phyloP scores from a whole-genome alignment of 2,113 vertebrate genomes.

The Rostratula benghalensis region DNA sequence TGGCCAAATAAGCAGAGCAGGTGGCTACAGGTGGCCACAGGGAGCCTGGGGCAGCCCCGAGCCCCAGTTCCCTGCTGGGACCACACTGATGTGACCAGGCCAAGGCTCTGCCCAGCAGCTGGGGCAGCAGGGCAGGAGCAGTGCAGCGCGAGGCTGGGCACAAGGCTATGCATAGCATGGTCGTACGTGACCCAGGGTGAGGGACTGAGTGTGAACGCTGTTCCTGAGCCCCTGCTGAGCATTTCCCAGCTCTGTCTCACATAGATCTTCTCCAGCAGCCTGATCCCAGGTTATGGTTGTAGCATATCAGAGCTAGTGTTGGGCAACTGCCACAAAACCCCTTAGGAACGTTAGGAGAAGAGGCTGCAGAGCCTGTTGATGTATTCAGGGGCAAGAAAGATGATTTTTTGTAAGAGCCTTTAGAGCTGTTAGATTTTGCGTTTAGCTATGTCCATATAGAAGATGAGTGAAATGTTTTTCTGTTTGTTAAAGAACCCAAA shows the following conservation, averaged over 20 bases:
- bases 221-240: neutral
- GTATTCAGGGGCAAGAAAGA: neutral
- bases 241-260: neutral
- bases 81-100: accelerated
- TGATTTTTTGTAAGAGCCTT: neutral
- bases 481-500: neutral
- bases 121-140: neutral
- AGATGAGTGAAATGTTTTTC: neutral
- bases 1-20: accelerated
- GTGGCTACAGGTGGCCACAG: accelerated
- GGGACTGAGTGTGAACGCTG: accelerated
- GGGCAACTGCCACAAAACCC: neutral
- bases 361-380: neutral
- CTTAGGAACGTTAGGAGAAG: neutral
- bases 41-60: neutral
- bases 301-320: accelerated
- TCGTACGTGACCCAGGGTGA: accelerated
- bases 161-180: accelerated
- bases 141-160: neutral
- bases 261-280: neutral
- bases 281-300: neutral
- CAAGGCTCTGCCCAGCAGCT: neutral
- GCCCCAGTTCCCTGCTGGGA: neutral
- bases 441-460: neutral
- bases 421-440: no score